Base-by-base conservation (phyloP, 53 echinoderm and acorn worm genomes). In the Zoroaster sp. region DNA sequence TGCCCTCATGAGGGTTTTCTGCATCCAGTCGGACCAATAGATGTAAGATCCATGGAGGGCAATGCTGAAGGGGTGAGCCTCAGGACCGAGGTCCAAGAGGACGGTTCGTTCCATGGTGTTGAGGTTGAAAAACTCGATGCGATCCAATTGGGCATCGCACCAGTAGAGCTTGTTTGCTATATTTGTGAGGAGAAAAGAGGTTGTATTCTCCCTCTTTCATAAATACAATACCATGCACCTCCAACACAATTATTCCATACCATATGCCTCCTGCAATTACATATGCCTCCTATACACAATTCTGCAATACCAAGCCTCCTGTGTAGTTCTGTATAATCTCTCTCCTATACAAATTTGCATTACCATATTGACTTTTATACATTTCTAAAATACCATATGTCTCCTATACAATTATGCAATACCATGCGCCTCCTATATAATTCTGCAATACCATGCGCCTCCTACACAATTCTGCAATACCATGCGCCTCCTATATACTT, bases 11-110 rank as follows among this genome's bases (percentile, higher is more conserved):
- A 97, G 83, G 1, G 77, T 74, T 4, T 74, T 76, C 63, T 89
- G 78, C n/a, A 46, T 66, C 98, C 98, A 97, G 66, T 97, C 95
- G 2, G 93, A 91, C 98, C 98, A 97, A 83, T 92, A 97, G 31
- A 97, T 65, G 63, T 87, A 78, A 5, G 88, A 37, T 5, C 93
- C 95, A 31, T 86, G 68, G 3, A 93, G 38, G 3, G 91, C 95
- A n/a, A 97, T 80, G n/a, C 98, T 95, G 44, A 94, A 95, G 5
- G 95, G 89, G 51, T 97, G 95, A 18, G 89, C 80, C 3, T 31
- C 23, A 0, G 72, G 25, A 5, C 91, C 90, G 23, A 97, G 59
- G 54, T 88, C 65, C 2, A 88, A 25, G 39, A 94, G 86, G 33
- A 73, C 83, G 3, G n/a, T n/a, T 5, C 96, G 88, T 30, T 91